These are phyloP conservation scores for Artibeus jamaicensis DNA, from an alignment of 2,797 vertebrate species.

Conservation along the genomic window DNA sequence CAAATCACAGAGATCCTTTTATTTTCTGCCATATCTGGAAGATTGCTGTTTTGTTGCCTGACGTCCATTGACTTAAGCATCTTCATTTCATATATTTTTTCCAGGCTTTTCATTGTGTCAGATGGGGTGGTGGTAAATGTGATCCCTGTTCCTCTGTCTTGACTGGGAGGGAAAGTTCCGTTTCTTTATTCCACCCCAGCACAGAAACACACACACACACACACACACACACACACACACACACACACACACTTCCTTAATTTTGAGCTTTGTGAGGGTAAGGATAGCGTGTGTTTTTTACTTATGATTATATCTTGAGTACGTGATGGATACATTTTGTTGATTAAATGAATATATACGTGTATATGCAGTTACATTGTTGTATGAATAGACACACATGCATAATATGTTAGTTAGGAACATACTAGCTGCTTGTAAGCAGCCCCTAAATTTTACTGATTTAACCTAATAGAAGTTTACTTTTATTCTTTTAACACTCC, in stretches of 20 bases:
- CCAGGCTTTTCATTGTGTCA: neutral
- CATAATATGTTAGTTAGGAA: neutral
- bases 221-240: no score
- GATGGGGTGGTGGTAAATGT: neutral
- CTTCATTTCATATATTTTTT: neutral
- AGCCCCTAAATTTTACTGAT: neutral
- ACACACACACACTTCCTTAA: neutral
- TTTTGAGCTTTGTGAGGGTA: neutral
- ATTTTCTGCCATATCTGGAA: neutral
- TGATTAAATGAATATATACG: neutral
- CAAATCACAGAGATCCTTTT: neutral
- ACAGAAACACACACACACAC: neutral
- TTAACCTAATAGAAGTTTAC: neutral
- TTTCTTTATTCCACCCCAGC: neutral
- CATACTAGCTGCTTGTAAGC: neutral
- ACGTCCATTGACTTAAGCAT: neutral
- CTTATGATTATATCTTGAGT: neutral
- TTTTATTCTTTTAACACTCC: slow-evolving; percentile 17
- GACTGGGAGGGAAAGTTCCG: neutral
- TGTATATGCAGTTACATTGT: neutral
- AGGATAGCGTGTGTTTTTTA: neutral
- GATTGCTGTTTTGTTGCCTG: neutral
- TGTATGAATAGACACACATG: neutral
- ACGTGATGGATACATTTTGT: neutral
- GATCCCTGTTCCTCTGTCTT: neutral